Percentiles rank a stretch among this genome's conserved stretches.
Evolutionary conservation across 2,113 vertebrate species (phyloP).

Genomic region (Hippocampus mohnikei): DNA sequence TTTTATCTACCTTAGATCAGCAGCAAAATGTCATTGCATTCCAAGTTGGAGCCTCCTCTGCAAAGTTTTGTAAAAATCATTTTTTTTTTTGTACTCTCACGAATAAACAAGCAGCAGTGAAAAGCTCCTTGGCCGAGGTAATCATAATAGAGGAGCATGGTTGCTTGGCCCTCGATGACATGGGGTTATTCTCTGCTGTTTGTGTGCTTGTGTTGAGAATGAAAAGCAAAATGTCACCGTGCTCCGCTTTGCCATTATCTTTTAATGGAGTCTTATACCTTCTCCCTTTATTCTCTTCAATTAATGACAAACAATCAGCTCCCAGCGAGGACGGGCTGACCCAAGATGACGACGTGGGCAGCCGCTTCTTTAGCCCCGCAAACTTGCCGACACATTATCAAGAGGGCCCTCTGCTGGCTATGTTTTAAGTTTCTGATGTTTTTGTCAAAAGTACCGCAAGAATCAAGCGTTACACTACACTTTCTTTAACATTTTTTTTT

Average conservation of each 20-base stretch:
- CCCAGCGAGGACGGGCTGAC: not conserved
- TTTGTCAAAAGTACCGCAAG: too few species aligned
- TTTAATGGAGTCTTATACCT: constrained; percentile 46
- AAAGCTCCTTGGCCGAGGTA: constrained; percentile 3
- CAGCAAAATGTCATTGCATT: not conserved
- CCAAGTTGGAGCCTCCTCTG: not conserved
- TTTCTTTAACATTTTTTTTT: too few species aligned
- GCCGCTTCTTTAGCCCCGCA: not conserved
- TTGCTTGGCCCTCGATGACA: constrained; percentile 26
- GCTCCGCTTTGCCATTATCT: constrained; percentile 48
- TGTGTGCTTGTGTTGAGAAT: constrained; percentile 46
- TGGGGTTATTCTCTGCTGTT: constrained; percentile 33
- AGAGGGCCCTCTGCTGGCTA: not conserved
- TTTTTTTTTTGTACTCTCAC: not conserved
- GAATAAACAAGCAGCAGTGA: not conserved
- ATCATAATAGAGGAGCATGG: constrained; percentile 14
- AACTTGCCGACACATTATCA: not conserved
- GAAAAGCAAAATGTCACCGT: constrained; percentile 42
- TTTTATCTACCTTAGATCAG: not conserved
- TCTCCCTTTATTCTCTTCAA: constrained; percentile 57
- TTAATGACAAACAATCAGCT: constrained; percentile 46
- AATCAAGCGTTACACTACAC: too few species aligned
- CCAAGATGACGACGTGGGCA: not conserved
- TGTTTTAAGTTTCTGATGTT: not conserved
- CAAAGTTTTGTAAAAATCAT: not conserved